Percentiles rank a stretch among this genome's conserved stretches.
Evolutionary conservation across 2,797 vertebrate genomes (phyloP).

Genomic region (Peromyscus melanophrys): DNA sequence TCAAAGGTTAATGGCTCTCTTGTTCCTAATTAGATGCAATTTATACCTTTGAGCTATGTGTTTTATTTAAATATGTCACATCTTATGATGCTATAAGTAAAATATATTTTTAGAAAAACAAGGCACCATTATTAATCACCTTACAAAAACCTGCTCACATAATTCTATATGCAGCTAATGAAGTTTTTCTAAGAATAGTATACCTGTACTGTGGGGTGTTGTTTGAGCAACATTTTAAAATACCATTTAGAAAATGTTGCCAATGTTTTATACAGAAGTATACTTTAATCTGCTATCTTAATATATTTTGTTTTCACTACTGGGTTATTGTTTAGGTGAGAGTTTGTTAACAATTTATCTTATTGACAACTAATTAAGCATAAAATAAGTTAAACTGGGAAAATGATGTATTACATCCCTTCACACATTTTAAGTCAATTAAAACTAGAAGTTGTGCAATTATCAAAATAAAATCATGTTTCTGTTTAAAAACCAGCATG

Average conservation of each 20-base stretch:
- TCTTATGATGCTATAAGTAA: slow-evolving; percentile 11
- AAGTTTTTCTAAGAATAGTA: not conserved
- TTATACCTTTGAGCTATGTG: not conserved
- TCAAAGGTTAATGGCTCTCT: slow-evolving; percentile 47
- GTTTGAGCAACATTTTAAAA: not conserved
- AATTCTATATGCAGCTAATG: not conserved
- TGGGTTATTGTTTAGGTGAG: not conserved
- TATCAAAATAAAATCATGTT: not conserved
- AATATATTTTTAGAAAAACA: slow-evolving; percentile 28
- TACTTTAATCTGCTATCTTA: not conserved
- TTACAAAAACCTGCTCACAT: not conserved
- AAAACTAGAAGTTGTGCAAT: not conserved
- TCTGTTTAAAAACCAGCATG: not conserved
- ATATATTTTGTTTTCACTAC: not conserved
- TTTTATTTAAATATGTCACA: not conserved
- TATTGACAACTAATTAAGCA: not conserved
- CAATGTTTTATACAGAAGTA: not conserved
- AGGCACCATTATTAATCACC: not conserved
- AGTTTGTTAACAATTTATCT: slow-evolving; percentile 3
- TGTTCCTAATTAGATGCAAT: slow-evolving; percentile 19
- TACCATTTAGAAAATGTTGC: not conserved
- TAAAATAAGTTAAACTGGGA: not conserved
- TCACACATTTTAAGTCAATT: not conserved
- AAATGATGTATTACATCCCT: not conserved
- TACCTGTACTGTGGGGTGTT: not conserved